Base-by-base conservation (phyloP, 2,888 invertebrate species). In the Baronia brevicornis region DNA sequence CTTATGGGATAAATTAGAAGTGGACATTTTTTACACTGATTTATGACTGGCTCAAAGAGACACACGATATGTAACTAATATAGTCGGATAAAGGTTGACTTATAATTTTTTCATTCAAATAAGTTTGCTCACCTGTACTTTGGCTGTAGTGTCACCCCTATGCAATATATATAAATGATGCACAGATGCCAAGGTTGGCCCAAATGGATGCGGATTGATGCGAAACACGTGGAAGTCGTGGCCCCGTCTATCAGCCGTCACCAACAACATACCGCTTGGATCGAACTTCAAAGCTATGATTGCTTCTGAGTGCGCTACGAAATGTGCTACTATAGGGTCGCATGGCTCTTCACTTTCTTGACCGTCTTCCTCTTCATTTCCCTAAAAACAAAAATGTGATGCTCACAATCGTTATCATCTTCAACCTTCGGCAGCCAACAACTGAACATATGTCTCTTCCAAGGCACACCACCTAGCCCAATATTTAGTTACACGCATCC, bases 141-240 rank as follows among this genome's bases (percentile, higher is more conserved):
- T 95, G 28, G 98, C 97, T 23, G 95, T 94, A 0, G 98, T 98
- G 57, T 97, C 98, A 3, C 98, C 98, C 21, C 98, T 86, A 67
- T 97, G 96, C 42, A 99, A 79, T 15, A 96, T 91, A 64, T 99
- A 99, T 20, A 99, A 84, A 75, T 99, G 99, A 65, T 98, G 96
- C 13, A 96, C 93, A 0, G 95, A 91, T 1, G 96, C 95, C 36
- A 96, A 78, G 10, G 92, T 89, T 5, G 96, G 90, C 0, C 95
- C 94, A 28, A 92, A 90, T 0, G 96, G 94, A 84, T 98, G 98
- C 0, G 97, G 94, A 60, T 96, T 94, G 48, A 99, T 89, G 36
- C 95, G 88, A 78, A 98, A 99, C 49, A 99, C 89, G 72, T 99
- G 94, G 84, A 99, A 99, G 65, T 96, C 95, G 60, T 97, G 96